Evolutionary conservation across 2,888 invertebrate genomes (phyloP).

Genomic region (Dryobotodes eremita): DNA sequence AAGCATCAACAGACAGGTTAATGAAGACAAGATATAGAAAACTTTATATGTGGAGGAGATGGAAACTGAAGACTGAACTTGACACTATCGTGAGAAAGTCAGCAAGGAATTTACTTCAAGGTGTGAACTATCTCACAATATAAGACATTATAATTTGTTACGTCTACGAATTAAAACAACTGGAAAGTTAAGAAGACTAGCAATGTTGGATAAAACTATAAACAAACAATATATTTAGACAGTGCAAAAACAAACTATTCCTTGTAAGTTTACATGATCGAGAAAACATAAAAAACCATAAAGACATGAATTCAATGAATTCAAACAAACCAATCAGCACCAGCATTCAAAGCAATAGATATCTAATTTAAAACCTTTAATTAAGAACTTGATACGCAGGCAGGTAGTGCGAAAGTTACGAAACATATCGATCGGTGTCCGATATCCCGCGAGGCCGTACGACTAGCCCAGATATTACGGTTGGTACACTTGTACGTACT

Average conservation of each 20-base stretch:
- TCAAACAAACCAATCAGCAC: constrained; percentile 24
- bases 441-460: constrained; percentile 64
- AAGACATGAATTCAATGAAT: constrained; percentile 5
- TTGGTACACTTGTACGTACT: constrained; percentile 34
- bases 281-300: background rate
- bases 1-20: background rate
- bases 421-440: constrained; percentile 63
- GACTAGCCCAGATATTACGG: constrained; percentile 56
- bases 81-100: background rate
- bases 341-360: constrained; percentile 37
- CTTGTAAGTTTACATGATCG: background rate
- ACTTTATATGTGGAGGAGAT: background rate
- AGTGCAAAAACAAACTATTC: background rate
- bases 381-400: constrained; percentile 56
- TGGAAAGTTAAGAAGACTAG: background rate
- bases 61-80: background rate
- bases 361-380: constrained; percentile 55
- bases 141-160: too few species aligned
- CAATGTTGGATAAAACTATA: background rate
- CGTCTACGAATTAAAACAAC: background rate
- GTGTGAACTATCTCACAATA: background rate
- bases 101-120: background rate
- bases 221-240: background rate
- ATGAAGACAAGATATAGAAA: constrained; percentile 13
- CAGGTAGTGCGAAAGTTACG: constrained; percentile 52